These are phyloP conservation scores for Dicaeum eximium DNA, from an alignment of 2,113 vertebrate genomes.

Conservation along the genomic window DNA sequence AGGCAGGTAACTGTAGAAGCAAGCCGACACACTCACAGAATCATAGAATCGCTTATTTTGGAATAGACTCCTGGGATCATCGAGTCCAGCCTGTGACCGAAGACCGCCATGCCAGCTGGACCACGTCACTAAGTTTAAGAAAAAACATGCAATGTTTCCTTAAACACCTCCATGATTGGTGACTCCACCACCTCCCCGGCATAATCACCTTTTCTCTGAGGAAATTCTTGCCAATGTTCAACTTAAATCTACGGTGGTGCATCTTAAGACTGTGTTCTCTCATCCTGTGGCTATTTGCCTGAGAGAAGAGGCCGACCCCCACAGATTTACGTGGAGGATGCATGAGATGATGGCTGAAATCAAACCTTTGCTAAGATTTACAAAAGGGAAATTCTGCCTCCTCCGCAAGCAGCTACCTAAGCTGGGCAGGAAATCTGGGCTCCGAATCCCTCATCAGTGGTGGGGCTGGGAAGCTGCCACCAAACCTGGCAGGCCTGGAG, in stretches of 20 bases:
- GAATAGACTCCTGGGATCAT: not conserved
- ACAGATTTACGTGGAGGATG: not conserved
- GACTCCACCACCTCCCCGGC: not conserved
- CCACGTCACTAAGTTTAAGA: not conserved
- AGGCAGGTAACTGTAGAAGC: not conserved
- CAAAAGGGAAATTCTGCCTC: not conserved
- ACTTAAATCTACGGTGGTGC: not conserved
- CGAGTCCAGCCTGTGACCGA: not conserved
- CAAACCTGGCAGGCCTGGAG: accelerated
- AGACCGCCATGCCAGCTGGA: not conserved
- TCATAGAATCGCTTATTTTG: not conserved
- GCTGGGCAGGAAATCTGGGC: not conserved
- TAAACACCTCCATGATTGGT: not conserved
- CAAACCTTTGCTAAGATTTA: not conserved
- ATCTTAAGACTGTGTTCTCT: not conserved
- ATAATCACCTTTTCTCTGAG: too few relatives aligned
- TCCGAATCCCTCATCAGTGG: accelerated
- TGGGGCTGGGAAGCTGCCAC: not conserved
- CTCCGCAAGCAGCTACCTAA: not conserved
- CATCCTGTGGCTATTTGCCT: not conserved
- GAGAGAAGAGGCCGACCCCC: not conserved
- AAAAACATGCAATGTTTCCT: not conserved
- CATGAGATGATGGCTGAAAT: not conserved
- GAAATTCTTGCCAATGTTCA: not conserved
- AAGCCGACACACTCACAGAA: not conserved